These are phyloP conservation scores for Romanogobio albipinnatus DNA, from an alignment of 2,113 vertebrate genomes.

Conservation along the genomic window DNA sequence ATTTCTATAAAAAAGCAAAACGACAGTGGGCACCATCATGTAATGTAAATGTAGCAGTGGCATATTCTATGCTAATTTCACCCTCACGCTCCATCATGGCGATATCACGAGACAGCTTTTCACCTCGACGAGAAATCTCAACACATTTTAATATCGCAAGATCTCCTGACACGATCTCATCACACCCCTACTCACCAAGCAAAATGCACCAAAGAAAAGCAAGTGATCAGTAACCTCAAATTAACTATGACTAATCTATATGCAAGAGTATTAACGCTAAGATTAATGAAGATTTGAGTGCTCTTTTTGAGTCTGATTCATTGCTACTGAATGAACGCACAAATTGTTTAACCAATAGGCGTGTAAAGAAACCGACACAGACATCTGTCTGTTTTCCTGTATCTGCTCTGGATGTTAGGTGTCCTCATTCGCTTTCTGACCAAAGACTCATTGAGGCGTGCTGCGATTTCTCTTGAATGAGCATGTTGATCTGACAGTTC, in stretches of 20 bases:
- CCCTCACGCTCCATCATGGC: too few species aligned
- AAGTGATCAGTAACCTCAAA: slow-evolving; percentile 1
- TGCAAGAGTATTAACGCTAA: background rate
- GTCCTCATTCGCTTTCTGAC: slow-evolving; percentile 36
- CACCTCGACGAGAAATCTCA: too few species aligned
- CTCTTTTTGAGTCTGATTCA: background rate
- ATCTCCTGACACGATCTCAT: too few species aligned
- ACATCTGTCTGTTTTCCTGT: slow-evolving; percentile 23
- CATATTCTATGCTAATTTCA: too few species aligned
- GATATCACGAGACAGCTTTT: too few species aligned
- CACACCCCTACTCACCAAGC: background rate
- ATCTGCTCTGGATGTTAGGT: slow-evolving; percentile 8
- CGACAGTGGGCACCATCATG: too few species aligned
- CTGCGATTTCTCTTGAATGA: slow-evolving; percentile 14
- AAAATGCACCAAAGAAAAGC: background rate
- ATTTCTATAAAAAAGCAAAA: too few species aligned
- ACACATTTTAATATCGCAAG: too few species aligned
- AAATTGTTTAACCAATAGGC: background rate
- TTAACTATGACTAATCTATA: slow-evolving; percentile 1
- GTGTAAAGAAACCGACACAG: background rate
- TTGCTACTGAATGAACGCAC: slow-evolving; percentile 15
- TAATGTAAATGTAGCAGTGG: too few species aligned
- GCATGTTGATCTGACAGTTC: slow-evolving; percentile 37
- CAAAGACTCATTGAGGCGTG: slow-evolving; percentile 24
- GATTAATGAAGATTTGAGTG: slow-evolving; percentile 4